phyloP scores from a whole-genome alignment of 2,888 invertebrate species.

The Argynnis bischoffii region DNA sequence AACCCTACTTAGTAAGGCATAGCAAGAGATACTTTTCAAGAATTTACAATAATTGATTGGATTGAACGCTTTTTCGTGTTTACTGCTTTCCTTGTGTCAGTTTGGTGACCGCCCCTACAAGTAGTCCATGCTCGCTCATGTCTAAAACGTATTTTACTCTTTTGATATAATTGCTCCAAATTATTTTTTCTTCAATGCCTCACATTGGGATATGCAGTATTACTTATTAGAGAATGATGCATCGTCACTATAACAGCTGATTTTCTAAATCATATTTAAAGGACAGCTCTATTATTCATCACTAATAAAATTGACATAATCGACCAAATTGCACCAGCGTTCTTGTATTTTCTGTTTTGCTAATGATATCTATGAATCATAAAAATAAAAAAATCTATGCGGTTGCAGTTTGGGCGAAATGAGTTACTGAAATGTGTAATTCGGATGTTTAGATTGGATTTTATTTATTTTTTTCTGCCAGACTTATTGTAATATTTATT shows the following conservation, averaged over 20 bases:
- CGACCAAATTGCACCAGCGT: constrained; percentile 72
- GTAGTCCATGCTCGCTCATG: constrained; percentile 82
- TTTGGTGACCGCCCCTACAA: constrained; percentile 80
- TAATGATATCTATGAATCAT: too few species aligned
- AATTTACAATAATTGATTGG: constrained; percentile 79
- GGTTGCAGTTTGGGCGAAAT: constrained; percentile 68
- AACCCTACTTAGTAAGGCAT: constrained; percentile 56
- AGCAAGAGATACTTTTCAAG: constrained; percentile 69
- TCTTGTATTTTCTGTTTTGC: not conserved
- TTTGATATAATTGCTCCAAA: constrained; percentile 76
- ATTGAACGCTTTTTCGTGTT: constrained; percentile 84
- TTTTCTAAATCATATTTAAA: constrained; percentile 77
- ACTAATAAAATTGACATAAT: constrained; percentile 72
- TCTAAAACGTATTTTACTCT: constrained; percentile 75
- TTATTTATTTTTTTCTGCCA: constrained; percentile 66
- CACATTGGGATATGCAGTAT: constrained; percentile 80
- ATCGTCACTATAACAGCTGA: constrained; percentile 82
- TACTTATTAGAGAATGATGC: constrained; percentile 74
- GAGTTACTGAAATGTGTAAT: constrained; percentile 64
- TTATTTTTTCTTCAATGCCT: constrained; percentile 79
- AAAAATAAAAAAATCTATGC: constrained; percentile 13
- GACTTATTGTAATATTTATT: constrained; percentile 67
- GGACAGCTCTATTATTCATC: constrained; percentile 82
- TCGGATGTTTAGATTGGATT: constrained; percentile 66
- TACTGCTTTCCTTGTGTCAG: constrained; percentile 84